Evolutionary conservation across 2,113 vertebrate species (phyloP).

Genomic region (Hippolais icterina): DNA sequence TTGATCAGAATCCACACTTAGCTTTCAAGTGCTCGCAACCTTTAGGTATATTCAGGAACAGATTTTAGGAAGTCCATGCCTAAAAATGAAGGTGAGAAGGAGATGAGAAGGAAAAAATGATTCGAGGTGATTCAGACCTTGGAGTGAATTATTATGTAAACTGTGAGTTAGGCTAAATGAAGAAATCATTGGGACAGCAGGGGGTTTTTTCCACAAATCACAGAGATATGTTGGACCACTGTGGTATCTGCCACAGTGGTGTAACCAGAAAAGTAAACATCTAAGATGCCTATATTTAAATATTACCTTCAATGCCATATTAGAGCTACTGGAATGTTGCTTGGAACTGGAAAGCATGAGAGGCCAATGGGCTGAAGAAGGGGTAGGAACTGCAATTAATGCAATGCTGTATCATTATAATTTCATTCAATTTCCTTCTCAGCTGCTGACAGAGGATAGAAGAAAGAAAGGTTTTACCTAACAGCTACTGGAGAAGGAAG

Average conservation of each 20-base stretch:
- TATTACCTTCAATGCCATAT: not conserved
- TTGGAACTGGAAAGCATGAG: not conserved
- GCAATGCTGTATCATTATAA: not conserved
- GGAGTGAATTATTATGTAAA: conserved; percentile 50
- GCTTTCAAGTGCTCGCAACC: conserved; percentile 42
- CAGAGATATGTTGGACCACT: not conserved
- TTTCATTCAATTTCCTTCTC: not conserved
- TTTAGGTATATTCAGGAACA: conserved; percentile 27
- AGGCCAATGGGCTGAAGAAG: not conserved
- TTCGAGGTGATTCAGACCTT: not conserved
- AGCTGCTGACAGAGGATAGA: not conserved
- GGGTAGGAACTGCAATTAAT: not conserved
- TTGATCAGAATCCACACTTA: conserved; percentile 47
- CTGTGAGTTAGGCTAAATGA: conserved; percentile 12
- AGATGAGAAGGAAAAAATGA: conserved; percentile 2
- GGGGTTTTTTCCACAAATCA: not conserved
- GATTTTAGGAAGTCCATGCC: not conserved
- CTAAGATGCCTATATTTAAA: not conserved
- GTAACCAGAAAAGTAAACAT: not conserved
- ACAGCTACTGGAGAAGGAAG: not conserved
- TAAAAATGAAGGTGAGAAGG: conserved; percentile 9
- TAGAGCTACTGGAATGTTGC: not conserved
- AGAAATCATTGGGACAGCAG: not conserved
- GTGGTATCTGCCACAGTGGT: not conserved
- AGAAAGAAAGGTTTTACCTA: not conserved